These are phyloP conservation scores for Clunio marinus DNA, from an alignment of 2,888 invertebrate species.

Conservation along the genomic window DNA sequence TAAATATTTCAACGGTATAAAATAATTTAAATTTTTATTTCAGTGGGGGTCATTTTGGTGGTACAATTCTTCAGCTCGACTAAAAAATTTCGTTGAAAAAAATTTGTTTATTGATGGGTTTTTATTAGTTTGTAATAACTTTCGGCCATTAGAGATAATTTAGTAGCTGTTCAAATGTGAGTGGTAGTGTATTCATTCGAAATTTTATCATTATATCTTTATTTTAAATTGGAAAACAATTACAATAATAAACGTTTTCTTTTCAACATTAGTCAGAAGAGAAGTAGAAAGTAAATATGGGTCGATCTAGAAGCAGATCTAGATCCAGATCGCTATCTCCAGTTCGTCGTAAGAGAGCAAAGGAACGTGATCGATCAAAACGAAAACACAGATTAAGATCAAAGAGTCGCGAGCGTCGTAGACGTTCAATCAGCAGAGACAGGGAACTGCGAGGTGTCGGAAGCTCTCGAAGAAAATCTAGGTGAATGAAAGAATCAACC, in stretches of 20 bases:
- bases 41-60: neutral
- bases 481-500: slow-evolving; percentile 25
- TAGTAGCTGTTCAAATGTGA: slow-evolving; percentile 31
- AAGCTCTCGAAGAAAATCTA: slow-evolving; percentile 28
- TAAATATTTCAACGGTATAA: too few species aligned
- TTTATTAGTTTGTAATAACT: too few species aligned
- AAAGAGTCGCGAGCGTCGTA: slow-evolving; percentile 11
- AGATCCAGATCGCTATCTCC: slow-evolving; percentile 24
- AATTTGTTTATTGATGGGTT: slow-evolving; percentile 7
- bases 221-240: neutral
- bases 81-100: neutral
- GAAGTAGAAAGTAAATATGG: neutral
- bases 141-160: too few species aligned
- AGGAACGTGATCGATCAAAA: slow-evolving; percentile 53
- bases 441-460: slow-evolving; percentile 4
- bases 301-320: neutral
- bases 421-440: neutral
- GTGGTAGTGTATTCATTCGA: slow-evolving; percentile 34
- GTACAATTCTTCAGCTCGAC: neutral
- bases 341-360: slow-evolving; percentile 50
- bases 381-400: slow-evolving; percentile 47
- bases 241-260: neutral
- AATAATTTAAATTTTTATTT: too few species aligned
- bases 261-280: neutral
- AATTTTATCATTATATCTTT: neutral